Conservation (phyloP, 2,888 invertebrate species). For the Micoletzkya japonica region DNA sequence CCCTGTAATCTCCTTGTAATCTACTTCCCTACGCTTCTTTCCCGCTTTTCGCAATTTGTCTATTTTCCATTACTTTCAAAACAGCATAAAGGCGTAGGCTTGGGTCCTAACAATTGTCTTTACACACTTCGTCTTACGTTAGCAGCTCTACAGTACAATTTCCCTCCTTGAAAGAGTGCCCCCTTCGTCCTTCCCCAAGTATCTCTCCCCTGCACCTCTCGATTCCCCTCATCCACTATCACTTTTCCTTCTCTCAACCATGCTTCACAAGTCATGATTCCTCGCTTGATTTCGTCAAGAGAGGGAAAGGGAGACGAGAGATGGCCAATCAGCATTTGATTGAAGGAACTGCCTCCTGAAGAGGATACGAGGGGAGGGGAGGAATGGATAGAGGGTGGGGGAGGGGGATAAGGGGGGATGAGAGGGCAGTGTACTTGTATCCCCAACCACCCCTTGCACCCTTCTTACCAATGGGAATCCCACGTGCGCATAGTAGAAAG, state of each 20-base stretch:
- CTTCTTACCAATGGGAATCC: constrained; percentile 58
- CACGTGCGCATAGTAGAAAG: constrained; percentile 67
- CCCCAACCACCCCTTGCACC: neutral
- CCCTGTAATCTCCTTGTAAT: too few species aligned
- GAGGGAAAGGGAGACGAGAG: neutral
- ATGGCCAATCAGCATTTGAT: neutral
- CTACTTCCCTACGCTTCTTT: too few species aligned
- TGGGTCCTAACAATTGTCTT: too few species aligned
- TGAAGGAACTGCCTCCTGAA: too few species aligned
- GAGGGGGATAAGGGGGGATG: neutral
- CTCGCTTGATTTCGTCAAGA: neutral
- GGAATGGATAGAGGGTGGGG: neutral
- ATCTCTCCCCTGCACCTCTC: constrained; percentile 5
- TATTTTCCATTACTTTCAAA: too few species aligned
- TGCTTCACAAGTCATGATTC: neutral
- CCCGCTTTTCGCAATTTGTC: too few species aligned
- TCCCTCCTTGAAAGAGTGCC: too few species aligned
- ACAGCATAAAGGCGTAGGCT: too few species aligned
- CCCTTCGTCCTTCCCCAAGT: too few species aligned
- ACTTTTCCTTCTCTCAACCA: neutral
- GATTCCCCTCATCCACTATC: too few species aligned
- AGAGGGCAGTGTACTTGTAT: neutral
- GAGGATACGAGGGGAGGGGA: neutral
- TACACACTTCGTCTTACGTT: too few species aligned
- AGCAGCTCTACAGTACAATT: too few species aligned